These are phyloP conservation scores for Pseudochaenichthys georgianus DNA, from an alignment of 2,797 vertebrate genomes.

Conservation along the genomic window DNA sequence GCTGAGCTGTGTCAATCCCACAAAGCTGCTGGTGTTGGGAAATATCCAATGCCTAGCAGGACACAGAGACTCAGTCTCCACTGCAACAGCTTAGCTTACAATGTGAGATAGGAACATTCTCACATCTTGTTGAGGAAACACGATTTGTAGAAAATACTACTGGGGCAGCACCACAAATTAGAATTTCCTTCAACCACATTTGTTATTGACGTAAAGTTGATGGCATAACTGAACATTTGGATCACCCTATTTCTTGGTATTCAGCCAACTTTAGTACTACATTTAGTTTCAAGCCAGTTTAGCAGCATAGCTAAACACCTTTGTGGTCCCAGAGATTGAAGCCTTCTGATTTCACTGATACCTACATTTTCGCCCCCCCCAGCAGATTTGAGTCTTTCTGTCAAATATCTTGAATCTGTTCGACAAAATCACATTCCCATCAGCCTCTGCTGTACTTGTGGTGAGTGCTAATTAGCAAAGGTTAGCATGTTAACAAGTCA, in stretches of 20 bases:
- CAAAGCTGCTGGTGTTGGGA: conserved; percentile 69
- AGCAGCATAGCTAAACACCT: background rate
- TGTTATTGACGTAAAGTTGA: conserved; percentile 14
- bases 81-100: conserved; percentile 41
- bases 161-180: background rate
- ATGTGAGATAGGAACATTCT: conserved; percentile 45
- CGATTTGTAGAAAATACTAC: conserved; percentile 49
- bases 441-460: background rate
- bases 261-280: background rate
- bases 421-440: too few species aligned
- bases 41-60: conserved; percentile 52
- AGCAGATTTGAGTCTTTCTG: background rate
- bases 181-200: conserved; percentile 16
- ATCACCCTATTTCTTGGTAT: conserved; percentile 15
- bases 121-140: conserved; percentile 50
- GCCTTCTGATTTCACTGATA: background rate
- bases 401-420: background rate
- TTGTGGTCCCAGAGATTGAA: background rate
- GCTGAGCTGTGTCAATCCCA: conserved; percentile 63
- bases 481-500: background rate
- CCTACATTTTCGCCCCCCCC: background rate
- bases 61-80: conserved; percentile 44
- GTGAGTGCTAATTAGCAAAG: background rate
- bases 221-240: background rate
- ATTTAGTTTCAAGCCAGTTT: background rate